Conservation (phyloP, 2,888 invertebrate species). For the Drosophila imparisetae region DNA sequence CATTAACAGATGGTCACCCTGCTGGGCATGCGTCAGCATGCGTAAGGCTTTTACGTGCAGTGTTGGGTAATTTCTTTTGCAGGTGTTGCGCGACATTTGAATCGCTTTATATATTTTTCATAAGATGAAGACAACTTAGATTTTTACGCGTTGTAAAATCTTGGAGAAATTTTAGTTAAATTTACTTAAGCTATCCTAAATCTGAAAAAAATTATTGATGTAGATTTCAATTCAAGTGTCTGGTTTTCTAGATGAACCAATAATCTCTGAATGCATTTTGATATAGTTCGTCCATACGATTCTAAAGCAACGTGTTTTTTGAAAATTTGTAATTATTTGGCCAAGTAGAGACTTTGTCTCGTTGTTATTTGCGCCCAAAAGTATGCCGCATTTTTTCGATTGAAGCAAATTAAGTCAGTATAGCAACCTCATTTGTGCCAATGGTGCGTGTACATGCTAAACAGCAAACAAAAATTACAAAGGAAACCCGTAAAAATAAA, state of each 20-base stretch:
- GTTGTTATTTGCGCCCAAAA: too few species aligned
- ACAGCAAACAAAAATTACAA: neutral
- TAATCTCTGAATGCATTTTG: neutral
- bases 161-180: neutral
- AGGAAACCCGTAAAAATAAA: neutral
- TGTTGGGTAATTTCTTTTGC: conserved; percentile 5
- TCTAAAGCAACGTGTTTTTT: neutral
- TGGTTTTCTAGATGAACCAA: neutral
- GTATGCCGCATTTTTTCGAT: neutral
- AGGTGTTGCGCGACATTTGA: conserved; percentile 28
- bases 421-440: neutral
- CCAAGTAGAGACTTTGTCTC: neutral
- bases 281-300: accelerated
- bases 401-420: neutral
- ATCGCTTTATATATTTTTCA: neutral
- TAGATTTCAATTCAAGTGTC: neutral
- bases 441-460: too few species aligned
- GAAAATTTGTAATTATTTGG: neutral
- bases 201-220: neutral
- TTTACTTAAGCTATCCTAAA: neutral
- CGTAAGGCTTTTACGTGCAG: neutral
- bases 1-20: conserved; percentile 32
- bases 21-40: neutral
- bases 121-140: neutral
- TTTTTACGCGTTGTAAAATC: neutral